Percentiles rank a stretch among this genome's conserved stretches.
Conservation (phyloP, 1,140 invertebrate species). For the Agrypnia vestita region DNA sequence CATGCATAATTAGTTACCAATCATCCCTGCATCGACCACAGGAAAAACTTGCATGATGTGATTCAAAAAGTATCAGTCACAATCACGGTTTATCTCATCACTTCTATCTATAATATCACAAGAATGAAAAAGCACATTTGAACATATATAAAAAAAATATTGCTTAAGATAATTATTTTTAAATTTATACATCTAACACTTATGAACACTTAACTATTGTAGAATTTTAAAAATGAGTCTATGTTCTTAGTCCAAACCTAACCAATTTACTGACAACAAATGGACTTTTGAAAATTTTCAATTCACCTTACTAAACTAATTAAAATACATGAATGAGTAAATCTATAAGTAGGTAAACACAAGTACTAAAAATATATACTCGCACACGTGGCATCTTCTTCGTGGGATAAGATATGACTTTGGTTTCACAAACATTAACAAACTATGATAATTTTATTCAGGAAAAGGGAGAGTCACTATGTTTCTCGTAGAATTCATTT, state of each 20-base stretch:
- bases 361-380: conserved; percentile 22
- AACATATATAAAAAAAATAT: no score
- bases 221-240: neutral
- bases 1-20: no score
- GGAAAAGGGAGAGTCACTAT: conserved; percentile 14
- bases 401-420: conserved; percentile 29
- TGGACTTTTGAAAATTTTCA: no score
- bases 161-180: no score
- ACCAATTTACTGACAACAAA: neutral
- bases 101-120: no score
- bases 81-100: no score
- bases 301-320: neutral
- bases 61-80: no score
- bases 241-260: neutral
- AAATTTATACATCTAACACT: conserved; percentile 30
- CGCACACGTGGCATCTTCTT: conserved; percentile 13
- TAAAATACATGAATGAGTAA: neutral
- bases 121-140: no score
- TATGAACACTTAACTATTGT: neutral
- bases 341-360: neutral
- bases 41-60: no score
- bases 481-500: neutral
- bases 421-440: conserved; percentile 31
- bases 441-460: conserved; percentile 1
- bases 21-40: no score